These are phyloP conservation scores for Hyalella azteca DNA, from an alignment of 2,888 invertebrate species.

Conservation along the genomic window DNA sequence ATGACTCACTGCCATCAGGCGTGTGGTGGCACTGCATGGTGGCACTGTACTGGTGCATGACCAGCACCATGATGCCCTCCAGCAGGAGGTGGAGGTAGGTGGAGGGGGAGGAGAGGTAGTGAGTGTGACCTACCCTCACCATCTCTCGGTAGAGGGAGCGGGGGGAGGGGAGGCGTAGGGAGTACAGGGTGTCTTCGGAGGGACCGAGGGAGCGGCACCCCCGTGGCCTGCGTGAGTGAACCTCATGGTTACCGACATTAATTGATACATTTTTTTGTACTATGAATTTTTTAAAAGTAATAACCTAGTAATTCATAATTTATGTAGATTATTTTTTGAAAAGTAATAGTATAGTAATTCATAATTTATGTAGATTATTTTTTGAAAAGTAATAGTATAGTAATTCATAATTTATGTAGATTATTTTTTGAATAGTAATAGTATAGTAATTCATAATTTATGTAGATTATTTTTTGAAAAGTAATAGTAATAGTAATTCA, in stretches of 20 bases:
- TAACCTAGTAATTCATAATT: no score
- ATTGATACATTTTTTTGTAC: no score
- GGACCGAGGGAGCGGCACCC: background rate
- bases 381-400: no score
- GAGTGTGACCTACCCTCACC: slow-evolving; percentile 72
- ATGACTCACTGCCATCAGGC: slow-evolving; percentile 61
- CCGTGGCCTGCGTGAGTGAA: background rate
- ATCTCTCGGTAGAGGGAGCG: slow-evolving; percentile 74
- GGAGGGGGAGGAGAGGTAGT: slow-evolving; percentile 71
- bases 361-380: no score
- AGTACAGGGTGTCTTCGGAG: slow-evolving; percentile 70
- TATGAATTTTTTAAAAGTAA: no score
- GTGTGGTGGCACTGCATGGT: slow-evolving; percentile 60
- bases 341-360: no score
- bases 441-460: no score
- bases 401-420: no score
- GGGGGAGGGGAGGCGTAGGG: slow-evolving; percentile 71
- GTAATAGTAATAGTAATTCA: no score
- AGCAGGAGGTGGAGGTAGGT: slow-evolving; percentile 76
- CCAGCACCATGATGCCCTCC: slow-evolving; percentile 75
- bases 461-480: no score
- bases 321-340: no score
- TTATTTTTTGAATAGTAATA: no score
- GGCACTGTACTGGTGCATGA: slow-evolving; percentile 60
- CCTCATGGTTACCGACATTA: background rate